These are phyloP conservation scores for Bellardia pandia DNA, from an alignment of 2,888 invertebrate genomes.

Conservation along the genomic window DNA sequence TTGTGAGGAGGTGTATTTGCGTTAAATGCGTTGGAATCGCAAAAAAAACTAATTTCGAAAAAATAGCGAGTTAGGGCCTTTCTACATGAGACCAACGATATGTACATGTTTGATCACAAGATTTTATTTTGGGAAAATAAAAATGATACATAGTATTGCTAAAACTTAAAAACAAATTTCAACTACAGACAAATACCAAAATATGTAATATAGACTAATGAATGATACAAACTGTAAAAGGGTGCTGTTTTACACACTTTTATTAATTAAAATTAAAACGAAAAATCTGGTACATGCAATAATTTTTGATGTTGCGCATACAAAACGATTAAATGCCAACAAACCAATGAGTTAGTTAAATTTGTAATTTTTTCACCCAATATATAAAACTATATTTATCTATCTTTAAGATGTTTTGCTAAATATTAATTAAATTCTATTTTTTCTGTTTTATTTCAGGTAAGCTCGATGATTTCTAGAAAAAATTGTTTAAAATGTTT, in stretches of 20 bases:
- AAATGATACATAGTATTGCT: too few species aligned
- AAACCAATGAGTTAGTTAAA: conserved; percentile 24
- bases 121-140: conserved; percentile 25
- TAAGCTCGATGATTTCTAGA: conserved; percentile 44
- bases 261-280: conserved; percentile 51
- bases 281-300: conserved; percentile 38
- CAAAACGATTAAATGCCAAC: conserved; percentile 41
- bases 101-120: conserved; percentile 51
- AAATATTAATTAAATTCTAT: conserved; percentile 42
- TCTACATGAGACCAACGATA: too few species aligned
- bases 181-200: neutral
- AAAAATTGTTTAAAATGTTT: conserved; percentile 5
- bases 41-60: too few species aligned
- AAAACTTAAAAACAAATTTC: conserved; percentile 6
- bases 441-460: conserved; percentile 65
- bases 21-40: too few species aligned
- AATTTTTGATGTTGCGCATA: conserved; percentile 9
- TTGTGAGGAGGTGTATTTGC: too few species aligned
- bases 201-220: conserved; percentile 13
- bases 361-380: neutral
- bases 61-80: too few species aligned
- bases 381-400: conserved; percentile 25
- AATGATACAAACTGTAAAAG: conserved; percentile 30
- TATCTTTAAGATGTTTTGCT: conserved; percentile 1
- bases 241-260: conserved; percentile 32